Evolutionary conservation across 1,140 invertebrate genomes (phyloP).

Genomic region (Laupala kohalensis): DNA sequence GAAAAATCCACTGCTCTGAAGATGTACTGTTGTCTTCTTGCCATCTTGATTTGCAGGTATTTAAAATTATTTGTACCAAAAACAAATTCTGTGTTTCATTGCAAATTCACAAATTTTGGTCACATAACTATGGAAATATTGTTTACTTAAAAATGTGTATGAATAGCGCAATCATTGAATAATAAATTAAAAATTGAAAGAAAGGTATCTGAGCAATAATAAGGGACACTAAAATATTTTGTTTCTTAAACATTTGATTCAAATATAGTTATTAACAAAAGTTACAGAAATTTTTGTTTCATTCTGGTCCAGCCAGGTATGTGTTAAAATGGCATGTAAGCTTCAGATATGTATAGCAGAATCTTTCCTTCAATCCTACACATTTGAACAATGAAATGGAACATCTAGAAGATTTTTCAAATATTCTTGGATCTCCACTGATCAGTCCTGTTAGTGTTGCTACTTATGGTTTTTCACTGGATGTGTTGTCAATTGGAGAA

Average conservation of each 20-base stretch:
- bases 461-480: not conserved
- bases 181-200: not conserved
- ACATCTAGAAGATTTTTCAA: not conserved
- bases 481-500: not conserved
- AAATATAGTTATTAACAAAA: not conserved
- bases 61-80: not conserved
- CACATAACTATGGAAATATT: too few relatives aligned
- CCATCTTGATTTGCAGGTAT: not conserved
- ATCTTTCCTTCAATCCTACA: not conserved
- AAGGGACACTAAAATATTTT: not conserved
- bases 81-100: not conserved
- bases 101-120: too few relatives aligned
- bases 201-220: not conserved
- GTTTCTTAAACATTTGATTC: not conserved
- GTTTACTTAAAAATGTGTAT: too few relatives aligned
- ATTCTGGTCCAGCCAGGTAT: not conserved
- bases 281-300: not conserved
- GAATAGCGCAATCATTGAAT: not conserved
- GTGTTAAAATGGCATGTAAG: not conserved
- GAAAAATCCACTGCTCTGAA: not conserved
- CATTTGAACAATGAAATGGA: not conserved
- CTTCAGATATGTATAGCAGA: conserved; percentile 3
- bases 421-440: not conserved
- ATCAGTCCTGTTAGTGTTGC: not conserved
- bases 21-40: not conserved